Percentiles rank a stretch among this genome's conserved stretches.
Evolutionary conservation across 2,888 invertebrate species (phyloP).

Genomic region (Amphimallon solstitiale): DNA sequence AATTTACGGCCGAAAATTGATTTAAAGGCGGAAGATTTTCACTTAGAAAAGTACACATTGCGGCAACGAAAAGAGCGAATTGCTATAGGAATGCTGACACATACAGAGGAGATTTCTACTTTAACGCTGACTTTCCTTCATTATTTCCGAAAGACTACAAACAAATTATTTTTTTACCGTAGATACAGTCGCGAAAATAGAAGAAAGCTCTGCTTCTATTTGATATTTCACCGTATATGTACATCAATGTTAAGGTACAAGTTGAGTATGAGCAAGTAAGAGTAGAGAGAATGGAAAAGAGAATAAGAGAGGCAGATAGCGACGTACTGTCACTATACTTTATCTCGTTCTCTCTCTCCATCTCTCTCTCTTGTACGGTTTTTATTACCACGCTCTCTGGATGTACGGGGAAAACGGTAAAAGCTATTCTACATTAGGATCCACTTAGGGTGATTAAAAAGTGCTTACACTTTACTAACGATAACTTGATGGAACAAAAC

Average conservation of each 20-base stretch:
- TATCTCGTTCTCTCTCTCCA: too few relatives aligned
- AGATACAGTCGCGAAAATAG: not conserved
- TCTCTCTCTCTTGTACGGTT: slow-evolving; percentile 7
- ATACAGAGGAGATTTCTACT: too few relatives aligned
- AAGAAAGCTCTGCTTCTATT: not conserved
- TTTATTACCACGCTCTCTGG: slow-evolving; percentile 34
- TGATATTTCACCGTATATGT: too few relatives aligned
- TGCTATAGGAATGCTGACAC: too few relatives aligned
- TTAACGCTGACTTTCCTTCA: not conserved
- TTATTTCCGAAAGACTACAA: slow-evolving; percentile 4
- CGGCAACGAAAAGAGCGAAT: not conserved
- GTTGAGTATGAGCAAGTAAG: too few relatives aligned
- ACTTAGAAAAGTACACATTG: not conserved
- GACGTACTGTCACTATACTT: too few relatives aligned
- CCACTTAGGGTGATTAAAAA: slow-evolving; percentile 54
- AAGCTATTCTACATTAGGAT: slow-evolving; percentile 54
- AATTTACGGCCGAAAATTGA: slow-evolving; percentile 46
- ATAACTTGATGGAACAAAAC: slow-evolving; percentile 40
- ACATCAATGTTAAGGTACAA: too few relatives aligned
- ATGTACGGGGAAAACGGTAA: slow-evolving; percentile 45
- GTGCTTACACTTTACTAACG: slow-evolving; percentile 46
- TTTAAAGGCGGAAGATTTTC: slow-evolving; percentile 30
- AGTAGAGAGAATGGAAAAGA: too few relatives aligned
- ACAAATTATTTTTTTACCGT: slow-evolving; percentile 21
- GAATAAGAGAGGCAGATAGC: too few relatives aligned